Evolutionary conservation across 30 jellyfish, hydroid and myxozoan genomes (phyloP).

Genomic region (Sanderia malayensis): DNA sequence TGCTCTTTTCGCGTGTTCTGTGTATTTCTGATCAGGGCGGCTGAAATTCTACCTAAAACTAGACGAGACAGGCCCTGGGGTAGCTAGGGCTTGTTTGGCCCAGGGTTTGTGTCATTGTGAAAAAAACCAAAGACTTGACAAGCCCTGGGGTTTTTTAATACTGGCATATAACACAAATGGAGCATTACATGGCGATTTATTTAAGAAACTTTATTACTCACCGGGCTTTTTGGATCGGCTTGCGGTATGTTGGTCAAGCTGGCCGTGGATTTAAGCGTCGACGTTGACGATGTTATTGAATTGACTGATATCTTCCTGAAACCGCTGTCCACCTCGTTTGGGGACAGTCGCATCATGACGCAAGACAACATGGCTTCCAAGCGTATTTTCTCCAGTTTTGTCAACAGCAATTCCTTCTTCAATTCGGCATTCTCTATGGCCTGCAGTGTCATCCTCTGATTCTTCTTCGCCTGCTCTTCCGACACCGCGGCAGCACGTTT

Average conservation of each 20-base stretch:
- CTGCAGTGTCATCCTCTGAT: constrained; percentile 66
- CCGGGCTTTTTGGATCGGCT: constrained; percentile 59
- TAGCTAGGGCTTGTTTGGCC: too few relatives aligned
- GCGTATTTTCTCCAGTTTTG: constrained; percentile 89
- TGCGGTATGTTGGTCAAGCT: constrained; percentile 70
- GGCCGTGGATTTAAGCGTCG: constrained; percentile 69
- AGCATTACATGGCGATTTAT: too few relatives aligned
- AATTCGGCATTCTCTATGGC: constrained; percentile 91
- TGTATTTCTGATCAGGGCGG: not conserved
- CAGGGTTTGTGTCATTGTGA: too few relatives aligned
- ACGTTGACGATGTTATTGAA: constrained; percentile 73
- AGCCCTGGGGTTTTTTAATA: too few relatives aligned
- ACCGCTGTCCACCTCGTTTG: constrained; percentile 64
- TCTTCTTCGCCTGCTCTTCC: constrained; percentile 53
- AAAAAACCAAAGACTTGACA: too few relatives aligned
- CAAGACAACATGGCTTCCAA: constrained; percentile 97
- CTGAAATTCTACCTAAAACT: too few relatives aligned
- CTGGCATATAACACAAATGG: too few relatives aligned
- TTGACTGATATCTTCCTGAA: constrained; percentile 58
- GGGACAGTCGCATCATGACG: constrained; percentile 72
- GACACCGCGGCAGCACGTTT: constrained; percentile 24
- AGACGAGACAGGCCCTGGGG: too few relatives aligned
- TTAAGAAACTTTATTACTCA: too few relatives aligned
- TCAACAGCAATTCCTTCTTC: constrained; percentile 78
- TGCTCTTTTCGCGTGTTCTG: not conserved